A percentile compares a stretch with the other conserved stretches of the same genome.
These are phyloP conservation scores for Calonectris borealis DNA, from an alignment of 2,113 vertebrate species.

Conservation along the genomic window DNA sequence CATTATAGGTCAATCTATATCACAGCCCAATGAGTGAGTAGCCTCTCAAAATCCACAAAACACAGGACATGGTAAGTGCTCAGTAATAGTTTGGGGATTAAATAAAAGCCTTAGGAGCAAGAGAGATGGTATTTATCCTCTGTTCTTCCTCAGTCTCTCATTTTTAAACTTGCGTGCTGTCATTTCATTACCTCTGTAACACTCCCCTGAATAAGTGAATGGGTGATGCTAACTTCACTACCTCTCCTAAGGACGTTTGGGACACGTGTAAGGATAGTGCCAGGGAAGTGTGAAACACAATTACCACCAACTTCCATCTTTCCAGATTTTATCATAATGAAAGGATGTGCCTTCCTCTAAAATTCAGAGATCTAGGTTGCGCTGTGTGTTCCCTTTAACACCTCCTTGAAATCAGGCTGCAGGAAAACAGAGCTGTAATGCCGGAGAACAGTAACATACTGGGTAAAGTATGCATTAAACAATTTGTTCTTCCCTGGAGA, in stretches of 20 bases:
- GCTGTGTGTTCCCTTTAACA: neutral
- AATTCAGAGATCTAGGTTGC: neutral
- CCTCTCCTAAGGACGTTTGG: neutral
- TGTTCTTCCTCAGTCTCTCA: neutral
- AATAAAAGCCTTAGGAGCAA: neutral
- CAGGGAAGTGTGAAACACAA: neutral
- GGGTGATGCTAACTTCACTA: neutral
- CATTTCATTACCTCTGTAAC: neutral
- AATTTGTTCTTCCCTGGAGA: neutral
- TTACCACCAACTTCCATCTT: neutral
- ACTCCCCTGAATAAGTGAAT: accelerated
- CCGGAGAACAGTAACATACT: neutral
- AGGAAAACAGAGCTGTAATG: neutral
- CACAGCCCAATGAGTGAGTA: neutral
- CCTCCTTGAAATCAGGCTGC: neutral
- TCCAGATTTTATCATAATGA: neutral
- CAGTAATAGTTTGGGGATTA: neutral
- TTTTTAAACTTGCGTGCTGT: neutral
- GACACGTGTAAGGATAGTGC: neutral
- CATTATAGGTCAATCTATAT: neutral
- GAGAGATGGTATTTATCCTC: neutral
- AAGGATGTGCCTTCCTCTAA: neutral
- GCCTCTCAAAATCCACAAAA: neutral
- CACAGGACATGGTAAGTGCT: neutral
- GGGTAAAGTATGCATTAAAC: neutral